Base-by-base conservation (phyloP, 2,113 vertebrate species). In the Cyprinus carpio region DNA sequence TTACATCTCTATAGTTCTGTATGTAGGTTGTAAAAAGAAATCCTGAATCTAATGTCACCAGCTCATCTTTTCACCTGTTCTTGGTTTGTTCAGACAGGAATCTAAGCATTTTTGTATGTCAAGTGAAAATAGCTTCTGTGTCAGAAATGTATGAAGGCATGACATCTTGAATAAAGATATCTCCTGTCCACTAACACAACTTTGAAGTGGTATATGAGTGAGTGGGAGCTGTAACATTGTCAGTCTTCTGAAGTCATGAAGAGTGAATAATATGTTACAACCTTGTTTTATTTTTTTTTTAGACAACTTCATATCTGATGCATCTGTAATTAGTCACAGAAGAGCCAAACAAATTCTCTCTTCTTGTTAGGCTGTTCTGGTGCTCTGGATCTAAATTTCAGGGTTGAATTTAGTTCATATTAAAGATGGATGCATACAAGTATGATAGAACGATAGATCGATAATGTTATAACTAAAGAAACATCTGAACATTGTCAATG, bases 1-100 rank as follows among this genome's bases (percentile, higher is more conserved):
- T 25, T 6, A 31, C 2, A 62, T n/a, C 25, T 62, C 60, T 64
- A 72, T 16, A 72, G 20, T 43, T 71, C 67, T 71, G 18, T n/a
- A n/a, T n/a, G n/a, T n/a, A n/a, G 67, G 29, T 69, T 37, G 65
- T 10, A 69, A 37, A 69, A 69, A 65, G 62, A 72, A 72, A 23
- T 43, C 0, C 18, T 12, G 4, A 40, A 72, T 72, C 34, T 72
- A 29, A 56, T 56, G 23, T 56, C 29, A 56, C 75, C 49, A 56
- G 27, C 51, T 34, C 15, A 40, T 23, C 8, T 31, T 29, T 75
- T 9, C 25, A n/a, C n/a, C n/a, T n/a, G n/a, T n/a, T n/a, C n/a
- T n/a, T n/a, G n/a, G n/a, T n/a, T n/a, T 16, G 1, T 51, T 49
- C 15, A 27, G 15, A 27, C 0, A 51, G 43, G 74, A 49, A 75